These are phyloP conservation scores for Cordilura impudica DNA, from an alignment of 2,888 invertebrate species.

Conservation along the genomic window DNA sequence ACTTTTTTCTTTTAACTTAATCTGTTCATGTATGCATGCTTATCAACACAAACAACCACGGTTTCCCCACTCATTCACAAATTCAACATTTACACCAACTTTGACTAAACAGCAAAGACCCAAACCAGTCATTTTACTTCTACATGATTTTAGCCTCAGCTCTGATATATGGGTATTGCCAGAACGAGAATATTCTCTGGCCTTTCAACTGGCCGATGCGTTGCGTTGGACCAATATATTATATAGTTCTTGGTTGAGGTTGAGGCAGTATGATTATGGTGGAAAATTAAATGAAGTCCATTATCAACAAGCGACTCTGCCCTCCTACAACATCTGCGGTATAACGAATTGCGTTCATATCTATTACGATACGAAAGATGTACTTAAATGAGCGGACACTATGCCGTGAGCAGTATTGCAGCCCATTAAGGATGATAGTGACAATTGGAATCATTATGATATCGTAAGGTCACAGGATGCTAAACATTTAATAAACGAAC, in stretches of 20 bases:
- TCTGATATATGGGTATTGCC: constrained; percentile 88
- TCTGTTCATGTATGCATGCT: neutral
- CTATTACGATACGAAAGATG: constrained; percentile 60
- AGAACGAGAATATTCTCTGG: constrained; percentile 81
- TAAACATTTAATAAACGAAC: constrained; percentile 54
- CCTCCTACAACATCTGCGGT: constrained; percentile 57
- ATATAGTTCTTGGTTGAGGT: constrained; percentile 60
- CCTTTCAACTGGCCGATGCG: constrained; percentile 79
- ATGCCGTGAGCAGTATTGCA: constrained; percentile 64
- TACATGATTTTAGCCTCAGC: constrained; percentile 88
- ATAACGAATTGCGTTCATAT: constrained; percentile 54
- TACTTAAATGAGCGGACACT: constrained; percentile 35
- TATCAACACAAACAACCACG: constrained; percentile 75
- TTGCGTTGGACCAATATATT: constrained; percentile 64
- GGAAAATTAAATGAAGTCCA: constrained; percentile 49
- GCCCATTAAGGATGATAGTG: constrained; percentile 55
- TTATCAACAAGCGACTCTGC: constrained; percentile 49
- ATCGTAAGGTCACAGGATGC: constrained; percentile 62
- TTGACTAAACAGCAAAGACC: constrained; percentile 73
- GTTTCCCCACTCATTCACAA: constrained; percentile 80
- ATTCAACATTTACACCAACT: constrained; percentile 20
- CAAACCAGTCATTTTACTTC: constrained; percentile 81
- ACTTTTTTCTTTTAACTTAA: neutral
- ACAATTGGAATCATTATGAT: constrained; percentile 65
- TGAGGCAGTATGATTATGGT: constrained; percentile 62